Conservation (phyloP, 2,113 vertebrate species). For the Phalacrocorax pelagicus region DNA sequence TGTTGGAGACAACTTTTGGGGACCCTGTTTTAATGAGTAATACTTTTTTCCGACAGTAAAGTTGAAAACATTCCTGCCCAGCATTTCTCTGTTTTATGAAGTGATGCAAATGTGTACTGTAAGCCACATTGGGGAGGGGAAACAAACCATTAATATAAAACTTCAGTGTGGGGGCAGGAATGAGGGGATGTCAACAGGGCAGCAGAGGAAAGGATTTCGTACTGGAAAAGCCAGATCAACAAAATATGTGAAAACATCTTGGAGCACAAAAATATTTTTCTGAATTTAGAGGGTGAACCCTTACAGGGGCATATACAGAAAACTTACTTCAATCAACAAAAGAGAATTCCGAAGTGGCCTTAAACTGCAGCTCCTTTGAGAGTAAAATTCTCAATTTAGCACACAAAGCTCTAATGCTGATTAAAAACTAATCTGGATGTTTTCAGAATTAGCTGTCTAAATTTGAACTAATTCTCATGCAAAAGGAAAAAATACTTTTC, state of each 20-base stretch:
- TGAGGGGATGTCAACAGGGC: not conserved
- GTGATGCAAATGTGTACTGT: not conserved
- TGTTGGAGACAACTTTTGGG: not conserved
- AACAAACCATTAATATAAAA: not conserved
- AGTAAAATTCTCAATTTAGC: not conserved
- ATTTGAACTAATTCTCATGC: not conserved
- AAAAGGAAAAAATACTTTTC: not conserved
- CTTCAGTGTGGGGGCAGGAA: not conserved
- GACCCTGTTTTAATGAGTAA: not conserved
- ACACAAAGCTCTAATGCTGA: not conserved
- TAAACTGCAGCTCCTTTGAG: not conserved
- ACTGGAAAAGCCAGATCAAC: not conserved
- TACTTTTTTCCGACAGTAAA: not conserved
- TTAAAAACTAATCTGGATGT: not conserved
- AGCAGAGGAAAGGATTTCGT: not conserved
- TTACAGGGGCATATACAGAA: not conserved
- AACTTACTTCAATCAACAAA: not conserved
- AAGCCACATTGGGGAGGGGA: fast-evolving
- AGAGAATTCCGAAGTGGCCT: not conserved
- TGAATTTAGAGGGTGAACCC: not conserved
- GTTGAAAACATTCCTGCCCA: not conserved
- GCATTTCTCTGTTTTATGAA: not conserved
- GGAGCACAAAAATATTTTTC: not conserved
- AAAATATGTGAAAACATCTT: not conserved
- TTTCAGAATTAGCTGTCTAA: not conserved